Base-by-base conservation (phyloP, 2,888 invertebrate genomes). In the Scaptomyza caliginosa region DNA sequence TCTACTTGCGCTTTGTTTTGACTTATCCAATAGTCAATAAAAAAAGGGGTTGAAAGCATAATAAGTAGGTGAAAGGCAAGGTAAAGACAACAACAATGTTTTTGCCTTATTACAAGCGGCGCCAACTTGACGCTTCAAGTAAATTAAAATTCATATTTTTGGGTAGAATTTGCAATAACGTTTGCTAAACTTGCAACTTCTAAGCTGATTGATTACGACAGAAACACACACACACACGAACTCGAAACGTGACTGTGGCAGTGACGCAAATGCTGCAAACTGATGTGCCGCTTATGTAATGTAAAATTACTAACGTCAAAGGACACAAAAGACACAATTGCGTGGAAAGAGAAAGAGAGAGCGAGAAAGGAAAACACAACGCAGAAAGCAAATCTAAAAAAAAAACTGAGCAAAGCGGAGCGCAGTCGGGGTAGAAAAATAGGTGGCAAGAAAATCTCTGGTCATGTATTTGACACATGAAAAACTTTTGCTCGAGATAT, bases 381-480 rank as follows among this genome's bases (percentile, higher is more conserved):
- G 16, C 57, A 70, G 52, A 43, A 63, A 73, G 62, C 67, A 55
- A 72, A 69, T 60, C 74, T 49, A 11, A 34, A 30, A 39, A 52
- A 11, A 34, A 30, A 39, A 26, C 49, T 16, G 49, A 46, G 10
- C 36, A 51, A 34, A 16, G 40, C 50, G 32, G 13, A 55, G 39
- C 45, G 42, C 19, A 24, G 34, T 26, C n/a, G n/a, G n/a, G n/a
- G n/a, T n/a, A n/a, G n/a, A 24, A 23, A 6, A 3, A 46, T 32
- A 7, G 17, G 7, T 4, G 65, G 42, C 45, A 45, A 48, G 56
- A 63, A 59, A 75, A 63, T 77, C 71, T 52, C 60, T 74, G 70
- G 36, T 54, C 81, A 63, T 79, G 85, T 82, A 85, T 77, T 82
- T 85, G 87, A 85, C 87, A 84, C 78, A 81, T 85, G 82, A 63